These are phyloP conservation scores for Amphiprion clarkii DNA, from an alignment of 2,797 vertebrate genomes.

Conservation along the genomic window DNA sequence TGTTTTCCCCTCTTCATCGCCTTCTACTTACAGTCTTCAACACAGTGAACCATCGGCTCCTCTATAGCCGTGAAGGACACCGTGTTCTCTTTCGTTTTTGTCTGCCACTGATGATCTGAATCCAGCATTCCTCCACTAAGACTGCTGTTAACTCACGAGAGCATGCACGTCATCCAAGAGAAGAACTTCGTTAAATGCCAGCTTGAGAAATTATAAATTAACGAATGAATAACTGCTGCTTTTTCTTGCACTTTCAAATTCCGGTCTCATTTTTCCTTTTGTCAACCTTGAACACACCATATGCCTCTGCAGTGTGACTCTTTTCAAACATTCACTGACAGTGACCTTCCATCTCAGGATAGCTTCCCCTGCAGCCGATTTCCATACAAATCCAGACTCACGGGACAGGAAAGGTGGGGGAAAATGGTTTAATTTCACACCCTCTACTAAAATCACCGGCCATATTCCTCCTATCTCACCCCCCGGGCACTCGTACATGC, in stretches of 20 bases:
- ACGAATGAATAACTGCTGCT: conserved; percentile 19
- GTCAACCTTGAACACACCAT: neutral
- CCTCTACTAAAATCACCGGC: conserved; percentile 37
- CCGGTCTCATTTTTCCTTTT: neutral
- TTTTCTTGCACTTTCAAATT: neutral
- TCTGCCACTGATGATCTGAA: conserved; percentile 18
- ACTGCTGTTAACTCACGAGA: conserved; percentile 24
- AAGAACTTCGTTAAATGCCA: conserved; percentile 11
- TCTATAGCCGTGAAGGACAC: conserved; percentile 35
- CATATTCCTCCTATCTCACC: conserved; percentile 47
- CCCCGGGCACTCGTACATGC: conserved; percentile 17
- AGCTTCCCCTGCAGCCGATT: conserved; percentile 47
- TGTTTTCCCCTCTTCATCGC: neutral
- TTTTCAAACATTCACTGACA: conserved; percentile 17
- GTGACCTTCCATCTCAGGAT: conserved; percentile 51
- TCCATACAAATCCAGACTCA: conserved; percentile 52
- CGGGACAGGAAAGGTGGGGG: neutral
- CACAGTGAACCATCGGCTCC: neutral
- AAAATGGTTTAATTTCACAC: conserved; percentile 57
- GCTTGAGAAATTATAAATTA: conserved; percentile 17
- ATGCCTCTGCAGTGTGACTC: neutral
- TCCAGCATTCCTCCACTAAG: conserved; percentile 3
- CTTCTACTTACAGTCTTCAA: neutral
- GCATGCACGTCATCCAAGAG: neutral
- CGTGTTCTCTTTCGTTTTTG: conserved; percentile 10